Evolutionary conservation across 1,140 invertebrate species (phyloP).

Genomic region (Eueides isabella): DNA sequence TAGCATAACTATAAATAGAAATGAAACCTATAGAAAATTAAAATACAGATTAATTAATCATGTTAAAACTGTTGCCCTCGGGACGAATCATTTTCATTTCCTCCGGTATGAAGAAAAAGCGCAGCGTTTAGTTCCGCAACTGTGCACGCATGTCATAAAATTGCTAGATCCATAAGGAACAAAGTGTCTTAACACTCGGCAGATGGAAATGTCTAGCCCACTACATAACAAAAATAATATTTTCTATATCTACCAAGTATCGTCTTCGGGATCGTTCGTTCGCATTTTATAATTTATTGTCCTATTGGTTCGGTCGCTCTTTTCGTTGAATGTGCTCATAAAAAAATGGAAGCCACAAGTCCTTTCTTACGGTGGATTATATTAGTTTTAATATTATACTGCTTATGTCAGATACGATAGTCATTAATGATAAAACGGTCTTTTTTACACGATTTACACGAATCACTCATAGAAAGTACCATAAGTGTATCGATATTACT

Average conservation of each 20-base stretch:
- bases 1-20: neutral
- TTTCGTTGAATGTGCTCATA: neutral
- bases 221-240: neutral
- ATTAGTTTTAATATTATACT: neutral
- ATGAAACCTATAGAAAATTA: neutral
- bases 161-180: too few species aligned
- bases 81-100: too few species aligned
- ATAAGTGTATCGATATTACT: neutral
- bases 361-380: neutral
- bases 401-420: neutral
- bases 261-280: slow-evolving; percentile 16
- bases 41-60: neutral
- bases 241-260: neutral
- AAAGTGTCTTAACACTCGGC: too few species aligned
- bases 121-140: too few species aligned
- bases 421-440: neutral
- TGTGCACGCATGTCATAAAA: too few species aligned
- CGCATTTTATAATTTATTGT: neutral
- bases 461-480: slow-evolving; percentile 11
- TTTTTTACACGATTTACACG: neutral
- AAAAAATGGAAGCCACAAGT: slow-evolving; percentile 9
- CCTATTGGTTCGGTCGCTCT: neutral
- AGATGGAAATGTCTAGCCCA: too few species aligned
- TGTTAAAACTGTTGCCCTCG: too few species aligned
- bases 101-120: too few species aligned